These are phyloP conservation scores for Erpornis zantholeuca DNA, from an alignment of 2,113 vertebrate genomes.

Conservation along the genomic window DNA sequence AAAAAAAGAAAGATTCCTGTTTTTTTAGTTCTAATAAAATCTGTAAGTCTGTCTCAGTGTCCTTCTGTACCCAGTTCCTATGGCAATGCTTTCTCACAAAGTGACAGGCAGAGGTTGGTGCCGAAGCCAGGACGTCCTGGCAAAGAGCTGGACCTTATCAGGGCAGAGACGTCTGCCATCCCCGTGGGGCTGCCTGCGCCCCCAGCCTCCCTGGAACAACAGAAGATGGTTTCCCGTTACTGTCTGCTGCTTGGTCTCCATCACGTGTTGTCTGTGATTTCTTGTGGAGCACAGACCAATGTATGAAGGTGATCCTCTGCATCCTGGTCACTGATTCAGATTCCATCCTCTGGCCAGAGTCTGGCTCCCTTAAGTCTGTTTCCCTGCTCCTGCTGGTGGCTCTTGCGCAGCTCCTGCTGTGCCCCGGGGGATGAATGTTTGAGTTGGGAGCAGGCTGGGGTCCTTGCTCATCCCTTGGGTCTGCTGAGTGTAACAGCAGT, in stretches of 20 bases:
- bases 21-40: conserved; percentile 6
- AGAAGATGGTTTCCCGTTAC: not conserved
- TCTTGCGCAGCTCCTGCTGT: not conserved
- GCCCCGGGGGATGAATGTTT: not conserved
- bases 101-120: not conserved
- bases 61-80: not conserved
- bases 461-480: not conserved
- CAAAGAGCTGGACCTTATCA: not conserved
- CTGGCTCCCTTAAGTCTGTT: not conserved
- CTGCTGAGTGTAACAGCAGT: not conserved
- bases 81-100: not conserved
- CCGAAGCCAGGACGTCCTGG: rapidly evolving
- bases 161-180: not conserved
- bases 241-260: not conserved
- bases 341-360: not conserved
- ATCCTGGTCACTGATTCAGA: not conserved
- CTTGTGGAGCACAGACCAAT: not conserved
- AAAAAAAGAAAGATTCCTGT: not conserved
- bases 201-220: not conserved
- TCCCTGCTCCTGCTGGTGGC: not conserved
- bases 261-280: not conserved
- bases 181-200: rapidly evolving
- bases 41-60: not conserved
- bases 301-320: not conserved
- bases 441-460: not conserved